Base-by-base conservation (phyloP, 2,888 invertebrate genomes). In the Drosophila putrida region DNA sequence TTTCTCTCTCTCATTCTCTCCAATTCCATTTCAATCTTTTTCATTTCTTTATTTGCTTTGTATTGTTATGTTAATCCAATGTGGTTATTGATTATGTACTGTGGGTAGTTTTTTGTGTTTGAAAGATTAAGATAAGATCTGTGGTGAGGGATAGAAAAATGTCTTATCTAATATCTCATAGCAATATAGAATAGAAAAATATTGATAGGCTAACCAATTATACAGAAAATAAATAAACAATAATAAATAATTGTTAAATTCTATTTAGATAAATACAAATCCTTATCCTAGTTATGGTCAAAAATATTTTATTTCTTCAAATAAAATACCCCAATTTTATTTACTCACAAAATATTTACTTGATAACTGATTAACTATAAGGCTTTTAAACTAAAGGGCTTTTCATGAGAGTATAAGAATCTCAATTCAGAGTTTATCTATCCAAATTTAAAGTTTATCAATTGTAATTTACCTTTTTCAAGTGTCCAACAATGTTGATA, bases 391-490 rank as follows among this genome's bases (percentile, higher is more conserved):
- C n/a, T n/a, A 20, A 20, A 20, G 20, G 20, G 20, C 2, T 20
- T 20, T 20, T 20, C 2, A 2, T 20, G 20, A 20, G 2, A 20
- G 20, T 20, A 20, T 20, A 35, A 35, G 33, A 8, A 33, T 33
- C 9, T 10, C 0, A 33, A 33, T 33, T 9, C 33, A 10, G 4
- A 35, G 11, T 4, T 11, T 10, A 35, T 4, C 35, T 4, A 35
- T 35, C 9, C 15, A 15, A 8, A 8, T 13, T 0, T 15, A 4
- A 8, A 39, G 4, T 9, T 20, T 41, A 41, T 20, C 4, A 4
- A 41, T 4, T 6, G 3, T 2, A 10, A 20, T 61, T 66, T 10
- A 75, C 75, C 75, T 73, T 75, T 75, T 67, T 60, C 4, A 31
- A 44, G 31, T 65, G 65, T 71, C 39, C 49, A 60, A 51, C 47